phyloP scores from a whole-genome alignment of 1,140 invertebrate genomes.

The Bombus soroeensis region DNA sequence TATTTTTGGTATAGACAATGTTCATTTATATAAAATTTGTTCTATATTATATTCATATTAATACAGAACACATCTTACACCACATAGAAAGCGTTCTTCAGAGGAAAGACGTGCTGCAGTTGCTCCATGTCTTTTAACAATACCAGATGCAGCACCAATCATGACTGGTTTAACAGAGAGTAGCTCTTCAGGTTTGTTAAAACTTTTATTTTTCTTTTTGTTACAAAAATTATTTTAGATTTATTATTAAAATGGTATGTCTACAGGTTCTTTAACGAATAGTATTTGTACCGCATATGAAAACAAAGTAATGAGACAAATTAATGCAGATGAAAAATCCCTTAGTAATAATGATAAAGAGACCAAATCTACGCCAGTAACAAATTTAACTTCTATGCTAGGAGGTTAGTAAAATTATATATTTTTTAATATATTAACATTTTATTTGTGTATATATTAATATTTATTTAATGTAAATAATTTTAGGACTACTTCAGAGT shows the following conservation, averaged over 20 bases:
- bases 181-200: constrained; percentile 84
- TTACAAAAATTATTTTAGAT: constrained; percentile 14
- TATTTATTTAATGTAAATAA: neutral
- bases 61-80: constrained; percentile 75
- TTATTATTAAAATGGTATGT: constrained; percentile 18
- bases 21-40: neutral
- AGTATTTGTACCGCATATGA: constrained; percentile 86
- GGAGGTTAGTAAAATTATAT: constrained; percentile 69
- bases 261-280: constrained; percentile 84
- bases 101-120: constrained; percentile 78
- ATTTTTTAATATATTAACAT: neutral
- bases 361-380: constrained; percentile 60
- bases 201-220: constrained; percentile 34
- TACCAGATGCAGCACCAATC: constrained; percentile 76
- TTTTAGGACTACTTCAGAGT: constrained; percentile 78
- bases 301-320: constrained; percentile 73
- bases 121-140: constrained; percentile 78
- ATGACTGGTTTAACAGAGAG: constrained; percentile 84
- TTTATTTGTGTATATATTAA: no score
- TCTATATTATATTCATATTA: neutral
- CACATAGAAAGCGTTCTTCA: constrained; percentile 79
- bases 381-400: constrained; percentile 76
- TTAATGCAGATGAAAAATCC: constrained; percentile 68
- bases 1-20: neutral
- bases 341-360: constrained; percentile 65